Evolutionary conservation across 2,888 invertebrate species (phyloP).

Genomic region (Mechanitis mazaeus): DNA sequence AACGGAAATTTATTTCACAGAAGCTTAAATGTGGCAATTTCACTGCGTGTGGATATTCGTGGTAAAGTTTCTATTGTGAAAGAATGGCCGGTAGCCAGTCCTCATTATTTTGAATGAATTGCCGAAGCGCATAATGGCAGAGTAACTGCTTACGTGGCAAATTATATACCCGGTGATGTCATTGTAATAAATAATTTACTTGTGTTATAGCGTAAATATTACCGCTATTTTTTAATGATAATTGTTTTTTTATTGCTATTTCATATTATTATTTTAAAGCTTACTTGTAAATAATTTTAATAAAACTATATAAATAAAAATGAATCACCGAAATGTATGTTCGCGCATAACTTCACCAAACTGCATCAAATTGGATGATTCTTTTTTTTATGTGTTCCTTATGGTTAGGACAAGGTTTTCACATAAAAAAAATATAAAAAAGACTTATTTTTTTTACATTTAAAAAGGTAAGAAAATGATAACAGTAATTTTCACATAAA

Average conservation of each 20-base stretch:
- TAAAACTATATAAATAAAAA: too few relatives aligned
- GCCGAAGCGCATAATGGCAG: slow-evolving; percentile 60
- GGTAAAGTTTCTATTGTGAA: slow-evolving; percentile 28
- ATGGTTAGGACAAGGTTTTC: too few relatives aligned
- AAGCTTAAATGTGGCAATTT: slow-evolving; percentile 21
- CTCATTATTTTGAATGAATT: slow-evolving; percentile 72
- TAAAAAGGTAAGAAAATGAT: too few relatives aligned
- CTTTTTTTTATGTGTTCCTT: too few relatives aligned
- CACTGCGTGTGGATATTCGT: slow-evolving; percentile 20
- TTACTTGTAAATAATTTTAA: too few relatives aligned
- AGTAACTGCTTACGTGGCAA: slow-evolving; percentile 56
- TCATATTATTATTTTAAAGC: not conserved
- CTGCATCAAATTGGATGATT: too few relatives aligned
- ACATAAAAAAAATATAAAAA: too few relatives aligned
- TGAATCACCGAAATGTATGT: too few relatives aligned
- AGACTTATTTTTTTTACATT: too few relatives aligned
- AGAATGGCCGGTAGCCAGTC: slow-evolving; percentile 53
- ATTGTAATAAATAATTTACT: slow-evolving; percentile 66
- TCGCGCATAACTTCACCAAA: too few relatives aligned
- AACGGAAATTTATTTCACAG: slow-evolving; percentile 13
- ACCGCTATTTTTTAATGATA: slow-evolving; percentile 4
- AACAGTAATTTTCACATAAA: too few relatives aligned
- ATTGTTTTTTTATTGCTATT: not conserved
- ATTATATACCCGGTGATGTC: slow-evolving; percentile 68
- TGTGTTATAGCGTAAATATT: slow-evolving; percentile 23